Evolutionary conservation across 2,797 vertebrate species (phyloP).

Genomic region (Crocidura indochinensis): DNA sequence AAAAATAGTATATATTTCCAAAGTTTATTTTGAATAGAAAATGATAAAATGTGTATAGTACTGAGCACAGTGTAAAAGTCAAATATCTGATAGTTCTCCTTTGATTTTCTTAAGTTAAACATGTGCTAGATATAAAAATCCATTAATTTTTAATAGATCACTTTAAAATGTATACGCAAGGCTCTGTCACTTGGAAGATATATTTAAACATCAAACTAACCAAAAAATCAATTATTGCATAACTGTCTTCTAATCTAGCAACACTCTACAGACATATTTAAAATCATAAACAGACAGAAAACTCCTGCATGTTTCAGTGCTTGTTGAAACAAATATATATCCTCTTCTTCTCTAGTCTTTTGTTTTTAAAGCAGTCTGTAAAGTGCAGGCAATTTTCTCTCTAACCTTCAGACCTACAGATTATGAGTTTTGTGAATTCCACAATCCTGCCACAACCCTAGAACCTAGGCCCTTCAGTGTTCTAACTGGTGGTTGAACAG

Average conservation of each 20-base stretch:
- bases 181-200: neutral
- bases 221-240: neutral
- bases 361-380: neutral
- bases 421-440: neutral
- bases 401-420: neutral
- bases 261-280: fast-evolving
- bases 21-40: neutral
- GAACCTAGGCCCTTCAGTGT: too few relatives aligned
- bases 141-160: too few relatives aligned
- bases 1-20: fast-evolving
- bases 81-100: fast-evolving
- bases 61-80: fast-evolving
- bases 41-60: fast-evolving
- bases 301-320: neutral
- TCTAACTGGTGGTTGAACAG: neutral
- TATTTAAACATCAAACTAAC: slow-evolving; percentile 12
- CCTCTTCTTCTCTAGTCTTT: too few relatives aligned
- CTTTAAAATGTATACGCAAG: neutral
- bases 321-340: neutral
- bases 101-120: neutral
- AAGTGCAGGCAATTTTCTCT: neutral
- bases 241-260: fast-evolving
- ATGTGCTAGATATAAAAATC: fast-evolving
- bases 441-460: fast-evolving
- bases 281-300: slow-evolving; percentile 11